Percentiles rank a stretch among this genome's conserved stretches.
phyloP scores from a whole-genome alignment of 2,888 invertebrate species.

The Petrophora chlorosata region DNA sequence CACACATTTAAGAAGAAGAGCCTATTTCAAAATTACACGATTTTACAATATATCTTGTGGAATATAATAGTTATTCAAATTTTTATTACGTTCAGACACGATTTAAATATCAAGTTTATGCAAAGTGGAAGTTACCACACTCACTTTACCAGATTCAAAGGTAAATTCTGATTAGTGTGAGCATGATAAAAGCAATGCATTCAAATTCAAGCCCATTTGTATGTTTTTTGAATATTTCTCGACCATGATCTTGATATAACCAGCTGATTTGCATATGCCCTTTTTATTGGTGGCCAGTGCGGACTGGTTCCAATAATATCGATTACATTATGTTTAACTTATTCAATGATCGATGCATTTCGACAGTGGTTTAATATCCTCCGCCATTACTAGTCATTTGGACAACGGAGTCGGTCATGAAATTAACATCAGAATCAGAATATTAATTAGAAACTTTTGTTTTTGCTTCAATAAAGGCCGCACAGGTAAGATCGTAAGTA shows the following conservation, averaged over 20 bases:
- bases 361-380: neutral
- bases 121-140: constrained; percentile 40
- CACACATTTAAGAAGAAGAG: constrained; percentile 29
- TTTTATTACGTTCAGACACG: constrained; percentile 37
- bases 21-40: constrained; percentile 33
- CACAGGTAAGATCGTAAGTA: constrained; percentile 58
- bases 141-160: constrained; percentile 31
- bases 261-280: constrained; percentile 31
- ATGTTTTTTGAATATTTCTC: constrained; percentile 25
- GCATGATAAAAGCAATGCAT: constrained; percentile 30
- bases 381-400: neutral
- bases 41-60: constrained; percentile 35
- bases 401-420: neutral
- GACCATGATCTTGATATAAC: constrained; percentile 39
- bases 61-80: constrained; percentile 41
- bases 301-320: constrained; percentile 22
- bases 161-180: constrained; percentile 27
- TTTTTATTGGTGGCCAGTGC: constrained; percentile 29
- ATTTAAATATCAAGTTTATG: constrained; percentile 37
- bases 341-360: constrained; percentile 13
- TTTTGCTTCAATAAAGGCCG: constrained; percentile 28
- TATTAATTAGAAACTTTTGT: constrained; percentile 10
- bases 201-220: constrained; percentile 28
- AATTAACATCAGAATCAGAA: neutral
- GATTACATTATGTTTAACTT: constrained; percentile 19